Percentiles rank a stretch among this genome's conserved stretches.
Conservation (phyloP, 92 coral and sea anemone species). For the Umimayanthus chanpuru region DNA sequence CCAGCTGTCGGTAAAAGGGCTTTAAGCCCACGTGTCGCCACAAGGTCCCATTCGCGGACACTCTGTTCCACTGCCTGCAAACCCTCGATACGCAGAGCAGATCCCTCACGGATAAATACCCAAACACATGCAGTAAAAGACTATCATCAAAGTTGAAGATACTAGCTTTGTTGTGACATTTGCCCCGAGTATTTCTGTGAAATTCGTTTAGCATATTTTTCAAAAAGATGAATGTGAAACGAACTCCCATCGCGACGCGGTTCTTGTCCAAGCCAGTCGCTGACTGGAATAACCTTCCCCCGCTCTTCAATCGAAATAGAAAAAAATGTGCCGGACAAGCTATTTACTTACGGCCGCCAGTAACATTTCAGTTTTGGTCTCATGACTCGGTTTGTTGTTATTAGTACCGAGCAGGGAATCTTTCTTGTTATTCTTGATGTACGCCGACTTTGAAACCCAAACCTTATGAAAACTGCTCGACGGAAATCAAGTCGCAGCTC, state of each 20-base stretch:
- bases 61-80: conserved; percentile 9
- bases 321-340: not conserved
- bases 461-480: not conserved
- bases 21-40: not conserved
- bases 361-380: not conserved
- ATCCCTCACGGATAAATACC: conserved; percentile 4
- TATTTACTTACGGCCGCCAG: not conserved
- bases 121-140: not conserved
- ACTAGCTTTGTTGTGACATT: not conserved
- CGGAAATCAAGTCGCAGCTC: not conserved
- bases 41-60: not conserved
- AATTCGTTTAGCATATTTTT: not conserved
- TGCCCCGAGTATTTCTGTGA: not conserved
- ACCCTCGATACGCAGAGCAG: conserved; percentile 3
- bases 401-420: not conserved
- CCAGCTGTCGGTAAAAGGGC: conserved; percentile 12
- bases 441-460: not conserved
- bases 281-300: no score
- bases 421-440: no score
- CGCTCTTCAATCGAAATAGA: no score
- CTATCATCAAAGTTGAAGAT: not conserved
- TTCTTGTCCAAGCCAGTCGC: no score
- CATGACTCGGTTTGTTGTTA: not conserved
- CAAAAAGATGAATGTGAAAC: not conserved
- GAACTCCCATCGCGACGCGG: not conserved